Percentiles rank a stretch among this genome's conserved stretches.
Conservation (phyloP, 2,888 invertebrate species). For the Napeogenes inachia region DNA sequence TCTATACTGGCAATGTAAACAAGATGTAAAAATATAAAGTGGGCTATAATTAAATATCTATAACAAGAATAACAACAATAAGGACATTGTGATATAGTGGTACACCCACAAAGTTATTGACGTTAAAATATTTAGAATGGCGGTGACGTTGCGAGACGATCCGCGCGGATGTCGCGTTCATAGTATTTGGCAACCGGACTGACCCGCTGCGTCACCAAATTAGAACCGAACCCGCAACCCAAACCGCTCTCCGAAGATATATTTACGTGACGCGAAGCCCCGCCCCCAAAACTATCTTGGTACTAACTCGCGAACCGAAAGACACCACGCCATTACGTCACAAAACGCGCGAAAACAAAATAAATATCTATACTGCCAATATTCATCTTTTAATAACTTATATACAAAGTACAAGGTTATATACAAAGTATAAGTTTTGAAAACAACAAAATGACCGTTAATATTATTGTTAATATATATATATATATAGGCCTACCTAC, state of each 20-base stretch:
- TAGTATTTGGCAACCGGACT: constrained; percentile 42
- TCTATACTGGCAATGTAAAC: background rate
- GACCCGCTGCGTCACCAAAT: constrained; percentile 65
- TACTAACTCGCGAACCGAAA: constrained; percentile 48
- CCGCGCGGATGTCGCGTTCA: constrained; percentile 35
- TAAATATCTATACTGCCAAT: constrained; percentile 35
- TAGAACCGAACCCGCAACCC: constrained; percentile 58
- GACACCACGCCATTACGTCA: constrained; percentile 46
- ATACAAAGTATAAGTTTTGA: background rate
- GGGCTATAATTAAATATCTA: constrained; percentile 15
- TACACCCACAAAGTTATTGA: constrained; percentile 25
- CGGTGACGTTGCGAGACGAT: constrained; percentile 23
- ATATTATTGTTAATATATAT: background rate
- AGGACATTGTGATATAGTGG: constrained; percentile 13
- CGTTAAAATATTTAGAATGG: constrained; percentile 16
- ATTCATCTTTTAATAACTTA: constrained; percentile 14
- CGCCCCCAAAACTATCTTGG: constrained; percentile 50
- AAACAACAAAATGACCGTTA: background rate
- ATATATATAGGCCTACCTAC: background rate
- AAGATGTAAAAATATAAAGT: constrained; percentile 11
- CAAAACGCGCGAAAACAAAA: constrained; percentile 41
- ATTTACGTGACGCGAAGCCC: constrained; percentile 62
- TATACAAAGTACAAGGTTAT: constrained; percentile 18
- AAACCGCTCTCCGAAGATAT: constrained; percentile 41
- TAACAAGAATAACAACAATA: constrained; percentile 23